These are phyloP conservation scores for Agriopis aurantiaria DNA, from an alignment of 2,888 invertebrate genomes.

Conservation along the genomic window DNA sequence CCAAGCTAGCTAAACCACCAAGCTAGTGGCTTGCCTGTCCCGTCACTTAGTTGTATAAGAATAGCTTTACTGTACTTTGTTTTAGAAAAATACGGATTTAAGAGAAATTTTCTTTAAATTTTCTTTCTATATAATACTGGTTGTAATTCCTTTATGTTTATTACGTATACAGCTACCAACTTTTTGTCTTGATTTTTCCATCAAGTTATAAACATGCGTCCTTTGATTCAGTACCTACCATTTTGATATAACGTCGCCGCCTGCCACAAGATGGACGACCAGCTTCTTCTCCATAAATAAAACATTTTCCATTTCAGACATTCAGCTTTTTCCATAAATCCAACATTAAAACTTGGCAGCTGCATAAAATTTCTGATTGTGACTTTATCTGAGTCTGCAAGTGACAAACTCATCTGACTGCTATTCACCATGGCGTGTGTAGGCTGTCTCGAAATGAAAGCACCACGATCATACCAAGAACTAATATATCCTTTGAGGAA, in stretches of 20 bases:
- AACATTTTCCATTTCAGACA: slow-evolving; percentile 43
- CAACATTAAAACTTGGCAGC: slow-evolving; percentile 43
- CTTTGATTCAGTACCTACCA: slow-evolving; percentile 33
- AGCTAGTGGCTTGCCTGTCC: too few species aligned
- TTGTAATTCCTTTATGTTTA: too few species aligned
- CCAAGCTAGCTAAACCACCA: too few species aligned
- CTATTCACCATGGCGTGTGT: slow-evolving; percentile 58
- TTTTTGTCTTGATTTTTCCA: slow-evolving; percentile 27
- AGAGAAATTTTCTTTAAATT: too few species aligned
- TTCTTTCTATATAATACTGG: too few species aligned
- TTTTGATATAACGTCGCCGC: slow-evolving; percentile 28
- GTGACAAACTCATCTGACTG: slow-evolving; percentile 63
- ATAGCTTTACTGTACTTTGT: too few species aligned
- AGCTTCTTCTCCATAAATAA: slow-evolving; percentile 41
- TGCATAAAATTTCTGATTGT: slow-evolving; percentile 40
- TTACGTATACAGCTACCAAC: not conserved
- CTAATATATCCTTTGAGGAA: not conserved
- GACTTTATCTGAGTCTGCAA: slow-evolving; percentile 40
- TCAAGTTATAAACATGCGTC: slow-evolving; percentile 19
- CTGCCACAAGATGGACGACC: slow-evolving; percentile 39
- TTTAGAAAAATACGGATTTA: too few species aligned
- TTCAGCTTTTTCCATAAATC: slow-evolving; percentile 49
- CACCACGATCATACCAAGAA: not conserved
- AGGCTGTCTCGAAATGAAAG: slow-evolving; percentile 17
- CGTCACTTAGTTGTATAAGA: too few species aligned